Evolutionary conservation across 2,888 invertebrate genomes (phyloP).

Genomic region (Neoaliturus tenellus): DNA sequence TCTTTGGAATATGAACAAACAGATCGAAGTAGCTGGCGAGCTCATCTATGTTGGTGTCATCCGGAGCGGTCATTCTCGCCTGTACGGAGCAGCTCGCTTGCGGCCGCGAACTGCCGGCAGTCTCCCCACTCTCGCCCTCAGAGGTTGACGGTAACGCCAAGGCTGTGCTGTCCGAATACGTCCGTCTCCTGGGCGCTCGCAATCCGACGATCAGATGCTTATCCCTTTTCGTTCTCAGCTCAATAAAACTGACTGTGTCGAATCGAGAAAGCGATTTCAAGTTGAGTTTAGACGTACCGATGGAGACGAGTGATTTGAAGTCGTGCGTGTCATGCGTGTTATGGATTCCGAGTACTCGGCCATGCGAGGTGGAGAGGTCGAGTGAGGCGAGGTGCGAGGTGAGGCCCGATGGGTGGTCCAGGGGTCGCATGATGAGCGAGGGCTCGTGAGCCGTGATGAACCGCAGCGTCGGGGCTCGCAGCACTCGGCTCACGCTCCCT

Average conservation of each 20-base stretch:
- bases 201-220: slow-evolving; percentile 40
- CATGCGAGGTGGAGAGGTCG: slow-evolving; percentile 45
- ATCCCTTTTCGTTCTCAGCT: slow-evolving; percentile 54
- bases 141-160: slow-evolving; percentile 28
- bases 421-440: background rate
- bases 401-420: slow-evolving; percentile 1
- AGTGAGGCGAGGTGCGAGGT: slow-evolving; percentile 36
- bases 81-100: slow-evolving; percentile 83
- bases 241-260: slow-evolving; percentile 36
- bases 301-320: slow-evolving; percentile 49
- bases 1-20: slow-evolving; percentile 96
- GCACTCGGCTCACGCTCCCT: slow-evolving; percentile 53
- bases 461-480: slow-evolving; percentile 61
- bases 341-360: slow-evolving; percentile 55
- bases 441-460: slow-evolving; percentile 25
- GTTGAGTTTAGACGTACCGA: slow-evolving; percentile 11
- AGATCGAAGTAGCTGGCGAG: slow-evolving; percentile 97
- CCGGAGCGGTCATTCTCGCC: slow-evolving; percentile 76
- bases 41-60: slow-evolving; percentile 95
- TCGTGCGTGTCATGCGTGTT: slow-evolving; percentile 52
- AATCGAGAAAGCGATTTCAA: slow-evolving; percentile 20
- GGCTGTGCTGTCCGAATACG: slow-evolving; percentile 6
- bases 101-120: background rate
- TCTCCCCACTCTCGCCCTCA: background rate
- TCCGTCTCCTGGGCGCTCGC: slow-evolving; percentile 21